A percentile compares a stretch with the other conserved stretches of the same genome.
phyloP scores from a whole-genome alignment of 2,888 invertebrate species.

The Malthinus seriepunctatus region DNA sequence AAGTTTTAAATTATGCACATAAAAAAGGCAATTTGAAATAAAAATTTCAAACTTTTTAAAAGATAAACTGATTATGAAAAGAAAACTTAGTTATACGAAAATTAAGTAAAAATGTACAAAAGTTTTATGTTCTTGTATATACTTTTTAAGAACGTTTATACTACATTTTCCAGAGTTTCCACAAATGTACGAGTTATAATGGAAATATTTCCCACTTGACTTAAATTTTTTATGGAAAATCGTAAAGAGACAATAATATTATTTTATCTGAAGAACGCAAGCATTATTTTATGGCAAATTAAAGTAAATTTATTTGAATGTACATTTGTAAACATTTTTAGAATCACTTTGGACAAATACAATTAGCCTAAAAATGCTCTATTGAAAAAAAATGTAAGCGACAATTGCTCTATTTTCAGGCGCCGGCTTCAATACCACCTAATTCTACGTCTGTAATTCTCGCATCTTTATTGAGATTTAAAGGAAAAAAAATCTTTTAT shows the following conservation, averaged over 20 bases:
- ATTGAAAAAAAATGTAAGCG: conserved; percentile 47
- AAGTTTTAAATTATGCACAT: conserved; percentile 20
- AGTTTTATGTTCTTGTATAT: conserved; percentile 42
- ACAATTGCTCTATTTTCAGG: conserved; percentile 46
- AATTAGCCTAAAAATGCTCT: conserved; percentile 43
- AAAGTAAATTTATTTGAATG: neutral
- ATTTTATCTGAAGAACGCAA: neutral
- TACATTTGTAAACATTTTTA: conserved; percentile 20
- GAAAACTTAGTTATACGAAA: conserved; percentile 47
- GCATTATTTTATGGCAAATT: neutral
- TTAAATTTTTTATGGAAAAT: neutral
- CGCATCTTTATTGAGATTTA: conserved; percentile 46
- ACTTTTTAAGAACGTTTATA: conserved; percentile 35
- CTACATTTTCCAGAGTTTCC: conserved; percentile 29
- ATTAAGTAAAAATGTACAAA: conserved; percentile 48
- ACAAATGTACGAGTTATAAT: conserved; percentile 1
- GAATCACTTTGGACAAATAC: conserved; percentile 29
- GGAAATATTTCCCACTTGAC: neutral
- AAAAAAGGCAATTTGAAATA: conserved; percentile 18
- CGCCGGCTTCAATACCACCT: conserved; percentile 48
- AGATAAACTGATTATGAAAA: conserved; percentile 47
- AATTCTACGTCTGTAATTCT: conserved; percentile 47
- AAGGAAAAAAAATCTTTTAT: conserved; percentile 44
- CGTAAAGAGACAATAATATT: neutral
- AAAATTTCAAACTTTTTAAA: conserved; percentile 26